Conservation (phyloP, 2,888 invertebrate genomes). For the Idaea aversata region DNA sequence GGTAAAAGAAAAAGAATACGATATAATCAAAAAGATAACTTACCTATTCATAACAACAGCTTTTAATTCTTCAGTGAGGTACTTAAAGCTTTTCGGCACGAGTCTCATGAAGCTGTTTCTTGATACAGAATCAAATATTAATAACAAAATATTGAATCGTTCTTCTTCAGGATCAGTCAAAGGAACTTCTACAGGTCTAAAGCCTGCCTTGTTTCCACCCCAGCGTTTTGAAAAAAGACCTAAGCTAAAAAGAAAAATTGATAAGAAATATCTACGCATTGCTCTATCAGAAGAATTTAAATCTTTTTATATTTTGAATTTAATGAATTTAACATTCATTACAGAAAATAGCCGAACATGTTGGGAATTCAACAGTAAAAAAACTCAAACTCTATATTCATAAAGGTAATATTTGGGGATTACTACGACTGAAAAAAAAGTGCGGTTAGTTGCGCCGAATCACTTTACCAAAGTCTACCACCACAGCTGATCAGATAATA, state of each 20-base stretch:
- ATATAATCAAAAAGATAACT: conserved; percentile 1
- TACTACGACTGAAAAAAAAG: too few relatives aligned
- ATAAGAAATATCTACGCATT: not conserved
- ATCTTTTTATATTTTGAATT: too few relatives aligned
- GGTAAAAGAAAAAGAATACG: too few relatives aligned
- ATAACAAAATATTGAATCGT: conserved; percentile 85
- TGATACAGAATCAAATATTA: conserved; percentile 94
- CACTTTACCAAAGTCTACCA: too few relatives aligned
- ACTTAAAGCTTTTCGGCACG: conserved; percentile 87
- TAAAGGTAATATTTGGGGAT: too few relatives aligned
- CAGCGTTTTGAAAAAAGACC: conserved; percentile 37
- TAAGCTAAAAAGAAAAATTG: conserved; percentile 29
- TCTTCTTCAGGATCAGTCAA: conserved; percentile 20
- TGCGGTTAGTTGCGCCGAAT: too few relatives aligned
- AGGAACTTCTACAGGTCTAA: conserved; percentile 35
- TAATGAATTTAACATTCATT: too few relatives aligned
- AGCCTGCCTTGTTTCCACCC: conserved; percentile 50
- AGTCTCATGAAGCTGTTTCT: conserved; percentile 89
- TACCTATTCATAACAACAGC: conserved; percentile 34
- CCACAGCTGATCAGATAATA: not conserved
- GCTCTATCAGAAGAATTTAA: too few relatives aligned
- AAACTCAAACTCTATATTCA: too few relatives aligned
- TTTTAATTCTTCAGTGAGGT: conserved; percentile 74
- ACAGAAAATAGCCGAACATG: too few relatives aligned
- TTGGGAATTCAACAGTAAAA: too few relatives aligned